Base-by-base conservation (phyloP, 2,888 invertebrate genomes). In the Hoplodrina blanda region DNA sequence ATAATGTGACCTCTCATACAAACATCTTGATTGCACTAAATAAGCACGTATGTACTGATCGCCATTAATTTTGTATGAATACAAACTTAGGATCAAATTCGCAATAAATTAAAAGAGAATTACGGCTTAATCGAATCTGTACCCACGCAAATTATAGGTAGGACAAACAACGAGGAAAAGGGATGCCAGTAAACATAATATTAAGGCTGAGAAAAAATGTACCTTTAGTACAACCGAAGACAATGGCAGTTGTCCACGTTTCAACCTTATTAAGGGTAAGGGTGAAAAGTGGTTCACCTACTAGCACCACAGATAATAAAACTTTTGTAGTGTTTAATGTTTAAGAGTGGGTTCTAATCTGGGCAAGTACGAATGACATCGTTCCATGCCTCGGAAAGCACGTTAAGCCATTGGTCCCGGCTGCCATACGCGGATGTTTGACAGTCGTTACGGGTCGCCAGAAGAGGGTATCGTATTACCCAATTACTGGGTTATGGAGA, bases 51-150 rank as follows among this genome's bases (percentile, higher is more conserved):
- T 55, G 11, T 41, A n/a, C n/a, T n/a, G 69, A 54, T 52, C 37
- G 59, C 53, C 65, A 67, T 65, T 60, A 69, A 72, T 73, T 69
- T 69, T 41, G 66, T 62, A 70, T 67, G 71, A 61, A 63, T 50
- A 50, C 57, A 59, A 67, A 73, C 30, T 50, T 68, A 69, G 59
- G 57, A 69, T 30, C 64, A 73, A n/a, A 65, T 72, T 69, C 52
- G 62, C 25, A 67, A 69, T 71, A 80, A 76, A 83, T 81, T 83
- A 83, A 81, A 73, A 77, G 49, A 46, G 69, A 69, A 77, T 83
- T 70, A 77, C 67, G 63, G 25, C 52, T 71, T 67, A 81, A 83
- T 80, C 67, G 65, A 72, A 73, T 73, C 44, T 59, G 56, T 33
- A 52, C 67, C 78, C 81, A 65, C 69, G 64, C 71, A 74, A 77